phyloP scores from a whole-genome alignment of 2,113 vertebrate genomes.

The Diadophis punctatus region DNA sequence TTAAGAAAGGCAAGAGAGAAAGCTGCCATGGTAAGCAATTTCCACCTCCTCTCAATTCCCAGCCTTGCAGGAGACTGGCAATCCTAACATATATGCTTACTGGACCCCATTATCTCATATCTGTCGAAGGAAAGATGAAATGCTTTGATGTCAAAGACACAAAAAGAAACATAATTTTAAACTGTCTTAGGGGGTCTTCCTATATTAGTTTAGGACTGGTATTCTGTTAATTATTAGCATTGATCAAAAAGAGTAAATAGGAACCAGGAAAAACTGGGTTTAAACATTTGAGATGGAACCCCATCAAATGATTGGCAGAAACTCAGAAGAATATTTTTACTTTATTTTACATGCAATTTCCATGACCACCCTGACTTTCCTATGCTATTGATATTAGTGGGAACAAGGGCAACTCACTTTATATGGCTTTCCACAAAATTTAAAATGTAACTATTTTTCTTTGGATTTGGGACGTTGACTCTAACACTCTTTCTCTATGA shows the following conservation, averaged over 20 bases:
- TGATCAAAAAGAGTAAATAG: background rate
- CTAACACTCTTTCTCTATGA: background rate
- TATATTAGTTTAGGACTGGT: background rate
- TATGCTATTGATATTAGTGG: background rate
- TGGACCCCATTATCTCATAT: background rate
- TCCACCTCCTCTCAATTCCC: background rate
- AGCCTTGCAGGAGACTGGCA: background rate
- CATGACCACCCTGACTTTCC: background rate
- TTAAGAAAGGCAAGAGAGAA: slow-evolving; percentile 5
- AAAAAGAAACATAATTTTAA: background rate
- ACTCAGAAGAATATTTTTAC: background rate
- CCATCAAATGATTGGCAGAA: background rate
- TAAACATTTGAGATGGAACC: background rate
- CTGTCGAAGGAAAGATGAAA: background rate
- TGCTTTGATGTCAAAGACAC: background rate
- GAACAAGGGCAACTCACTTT: background rate
- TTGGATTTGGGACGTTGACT: background rate
- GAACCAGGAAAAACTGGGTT: background rate
- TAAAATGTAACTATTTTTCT: background rate
- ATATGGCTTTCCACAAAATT: background rate
- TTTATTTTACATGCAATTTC: background rate
- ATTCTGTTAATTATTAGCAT: background rate
- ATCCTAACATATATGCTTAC: background rate
- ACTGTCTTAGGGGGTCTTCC: background rate
- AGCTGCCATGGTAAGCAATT: background rate